Conservation (phyloP, 1,140 invertebrate species). For the Ceratosolen fusciceps region DNA sequence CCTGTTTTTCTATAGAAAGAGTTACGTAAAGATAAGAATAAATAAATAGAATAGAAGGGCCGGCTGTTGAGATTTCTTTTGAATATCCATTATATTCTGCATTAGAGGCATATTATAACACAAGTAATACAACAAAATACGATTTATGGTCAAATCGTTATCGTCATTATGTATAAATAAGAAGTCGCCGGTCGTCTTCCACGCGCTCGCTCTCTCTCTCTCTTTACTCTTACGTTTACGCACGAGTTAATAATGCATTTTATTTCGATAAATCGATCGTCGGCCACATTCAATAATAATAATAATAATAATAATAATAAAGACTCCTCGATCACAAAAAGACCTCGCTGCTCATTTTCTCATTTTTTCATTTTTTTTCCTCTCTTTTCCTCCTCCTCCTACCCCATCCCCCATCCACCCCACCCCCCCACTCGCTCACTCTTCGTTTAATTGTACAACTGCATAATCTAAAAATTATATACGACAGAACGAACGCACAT, state of each 20-base stretch:
- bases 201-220: too few relatives aligned
- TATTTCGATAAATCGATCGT: conserved; percentile 35
- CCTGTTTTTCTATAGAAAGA: too few relatives aligned
- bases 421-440: too few relatives aligned
- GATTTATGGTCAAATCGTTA: conserved; percentile 63
- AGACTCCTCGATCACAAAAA: conserved; percentile 22
- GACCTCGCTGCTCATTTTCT: conserved; percentile 37
- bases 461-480: conserved; percentile 34
- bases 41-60: conserved; percentile 31
- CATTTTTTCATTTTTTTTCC: conserved; percentile 18
- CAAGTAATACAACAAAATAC: conserved; percentile 65
- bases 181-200: conserved; percentile 57
- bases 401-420: too few relatives aligned
- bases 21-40: conserved; percentile 19
- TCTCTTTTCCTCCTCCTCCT: too few relatives aligned
- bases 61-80: conserved; percentile 47
- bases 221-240: conserved; percentile 45
- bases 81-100: conserved; percentile 66
- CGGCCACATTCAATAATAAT: conserved; percentile 45
- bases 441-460: too few relatives aligned
- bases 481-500: conserved; percentile 41
- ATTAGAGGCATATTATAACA: conserved; percentile 60
- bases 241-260: conserved; percentile 17
- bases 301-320: too few relatives aligned
- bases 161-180: conserved; percentile 59